A percentile compares a stretch with the other conserved stretches of the same genome.
Conservation (phyloP, 2,888 invertebrate species). For the Monopis laevigella region DNA sequence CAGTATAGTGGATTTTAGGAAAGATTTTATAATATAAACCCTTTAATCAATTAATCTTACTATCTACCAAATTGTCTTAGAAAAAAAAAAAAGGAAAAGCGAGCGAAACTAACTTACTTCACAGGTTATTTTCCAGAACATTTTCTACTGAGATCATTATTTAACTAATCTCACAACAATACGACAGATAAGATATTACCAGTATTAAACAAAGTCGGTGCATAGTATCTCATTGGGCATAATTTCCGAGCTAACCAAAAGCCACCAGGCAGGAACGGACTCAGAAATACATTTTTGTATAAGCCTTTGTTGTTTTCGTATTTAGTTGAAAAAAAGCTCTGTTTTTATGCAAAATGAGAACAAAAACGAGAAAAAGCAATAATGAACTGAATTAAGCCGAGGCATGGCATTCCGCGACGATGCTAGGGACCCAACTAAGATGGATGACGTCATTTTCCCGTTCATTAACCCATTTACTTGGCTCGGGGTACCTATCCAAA, state of each 20-base stretch:
- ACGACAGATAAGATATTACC: no score
- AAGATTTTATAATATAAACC: no score
- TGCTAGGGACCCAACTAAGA: conserved; percentile 55
- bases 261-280: background rate
- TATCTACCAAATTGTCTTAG: no score
- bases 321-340: conserved; percentile 2
- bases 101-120: no score
- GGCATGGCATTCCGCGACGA: conserved; percentile 30
- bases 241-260: background rate
- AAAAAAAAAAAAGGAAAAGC: no score
- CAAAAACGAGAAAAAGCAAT: conserved; percentile 32
- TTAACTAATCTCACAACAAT: no score
- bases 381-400: conserved; percentile 42
- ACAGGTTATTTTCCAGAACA: no score
- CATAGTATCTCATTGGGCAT: no score
- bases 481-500: conserved; percentile 36
- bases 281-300: conserved; percentile 7
- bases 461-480: conserved; percentile 59
- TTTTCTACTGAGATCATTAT: no score
- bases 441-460: conserved; percentile 55
- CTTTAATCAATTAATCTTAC: no score
- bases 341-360: conserved; percentile 11
- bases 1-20: no score
- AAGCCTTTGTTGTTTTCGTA: conserved; percentile 7
- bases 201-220: no score